Base-by-base conservation (phyloP, 2,888 invertebrate genomes). In the Stenichneumon culpator region DNA sequence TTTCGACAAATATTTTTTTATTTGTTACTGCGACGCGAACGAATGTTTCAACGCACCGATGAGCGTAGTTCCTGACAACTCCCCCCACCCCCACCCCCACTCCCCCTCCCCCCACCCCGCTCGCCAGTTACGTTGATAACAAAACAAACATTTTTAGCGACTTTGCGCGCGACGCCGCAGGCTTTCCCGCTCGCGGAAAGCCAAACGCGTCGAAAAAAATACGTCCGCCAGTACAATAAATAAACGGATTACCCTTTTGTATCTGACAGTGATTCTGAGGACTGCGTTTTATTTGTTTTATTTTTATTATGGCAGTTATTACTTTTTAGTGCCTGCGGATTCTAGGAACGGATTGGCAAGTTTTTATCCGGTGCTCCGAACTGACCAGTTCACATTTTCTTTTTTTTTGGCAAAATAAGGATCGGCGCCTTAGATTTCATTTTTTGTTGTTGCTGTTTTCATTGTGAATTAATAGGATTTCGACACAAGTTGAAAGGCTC, bases 131-230 rank as follows among this genome's bases (percentile, higher is more conserved):
- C 22, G 47, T 39, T 44, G 50, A 19, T 44, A 73, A 67, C 32
- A 54, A 65, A 83, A 83, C 67, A 83, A 83, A 72, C 79, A 79
- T 83, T 73, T 79, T 68, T 79, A 69, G 68, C 32, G 68, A 68
- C 32, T 57, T 74, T 19, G 47, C 67, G 65, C 65, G 65, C 70
- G 39, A 39, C 32, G 14, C 57, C 32, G 32, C 22, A 28, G 32
- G 28, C 54, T 54, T 32, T 25, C 63, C 39, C 50, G 1, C 28
- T 5, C 67, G n/a, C 16, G 19, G 70, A 63, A n/a, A 72, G 36
- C 68, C 50, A 60, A 67, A 67, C 67, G 54, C 54, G 72, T 14
- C 57, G 73, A 69, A 69, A 60, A 69, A 63, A 79, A 79, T 74
- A 60, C 69, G 44, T 73, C 73, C 54, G 36, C 32, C 25, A 44